A percentile compares a stretch with the other conserved stretches of the same genome.
Evolutionary conservation across 2,888 invertebrate species (phyloP).

Genomic region (Coleophora flavipennella): DNA sequence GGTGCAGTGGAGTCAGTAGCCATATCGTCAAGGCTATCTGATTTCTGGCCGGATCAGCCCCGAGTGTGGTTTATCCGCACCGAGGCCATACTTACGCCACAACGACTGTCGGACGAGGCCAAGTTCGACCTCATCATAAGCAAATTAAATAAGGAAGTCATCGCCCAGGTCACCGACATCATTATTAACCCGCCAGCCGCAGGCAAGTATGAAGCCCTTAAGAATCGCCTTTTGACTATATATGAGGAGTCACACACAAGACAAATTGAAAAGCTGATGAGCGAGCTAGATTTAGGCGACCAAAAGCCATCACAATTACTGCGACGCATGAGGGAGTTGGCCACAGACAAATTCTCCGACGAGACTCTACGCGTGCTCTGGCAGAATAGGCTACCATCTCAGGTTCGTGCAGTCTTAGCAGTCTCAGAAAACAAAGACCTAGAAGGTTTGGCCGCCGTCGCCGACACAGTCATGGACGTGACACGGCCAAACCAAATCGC

Average conservation of each 20-base stretch:
- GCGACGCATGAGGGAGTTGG: conserved; percentile 9
- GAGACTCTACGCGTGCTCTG: conserved; percentile 3
- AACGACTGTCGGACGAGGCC: background rate
- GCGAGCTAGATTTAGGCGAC: conserved; percentile 10
- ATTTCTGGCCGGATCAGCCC: conserved; percentile 1
- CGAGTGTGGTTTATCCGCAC: background rate
- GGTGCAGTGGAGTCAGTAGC: no score
- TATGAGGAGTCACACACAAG: background rate
- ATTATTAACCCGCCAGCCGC: background rate
- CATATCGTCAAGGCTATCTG: no score
- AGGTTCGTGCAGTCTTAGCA: background rate
- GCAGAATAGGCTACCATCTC: background rate
- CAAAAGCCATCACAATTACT: conserved; percentile 10
- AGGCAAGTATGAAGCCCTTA: background rate
- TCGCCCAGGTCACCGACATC: conserved; percentile 1
- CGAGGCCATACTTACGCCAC: background rate
- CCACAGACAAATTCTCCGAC: conserved; percentile 5
- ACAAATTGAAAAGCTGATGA: background rate
- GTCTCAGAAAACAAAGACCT: background rate
- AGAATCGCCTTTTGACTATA: background rate
- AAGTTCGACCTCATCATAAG: background rate
- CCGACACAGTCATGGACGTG: background rate
- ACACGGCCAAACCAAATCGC: background rate
- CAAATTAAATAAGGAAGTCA: background rate
- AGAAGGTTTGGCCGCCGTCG: background rate